Conservation (phyloP, 2,797 vertebrate genomes). For the Tokudaia muenninki region DNA sequence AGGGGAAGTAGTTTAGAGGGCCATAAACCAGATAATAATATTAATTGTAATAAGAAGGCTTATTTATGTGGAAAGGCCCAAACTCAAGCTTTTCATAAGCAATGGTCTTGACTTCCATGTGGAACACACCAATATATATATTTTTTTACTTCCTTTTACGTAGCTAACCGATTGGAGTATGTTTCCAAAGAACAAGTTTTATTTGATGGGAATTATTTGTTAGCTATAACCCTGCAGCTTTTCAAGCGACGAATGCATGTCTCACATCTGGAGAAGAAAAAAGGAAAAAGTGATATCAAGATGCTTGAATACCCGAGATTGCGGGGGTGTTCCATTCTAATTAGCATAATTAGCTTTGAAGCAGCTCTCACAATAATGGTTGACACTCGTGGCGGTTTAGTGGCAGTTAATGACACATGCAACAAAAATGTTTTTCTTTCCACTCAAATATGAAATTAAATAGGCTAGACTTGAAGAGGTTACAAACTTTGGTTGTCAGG, state of each 20-base stretch:
- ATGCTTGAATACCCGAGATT: slow-evolving; percentile 87
- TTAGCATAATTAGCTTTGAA: slow-evolving; percentile 87
- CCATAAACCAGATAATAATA: slow-evolving; percentile 79
- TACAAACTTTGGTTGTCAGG: neutral
- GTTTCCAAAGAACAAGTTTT: slow-evolving; percentile 83
- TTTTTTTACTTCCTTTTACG: slow-evolving; percentile 77
- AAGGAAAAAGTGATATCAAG: slow-evolving; percentile 80
- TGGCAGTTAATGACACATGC: slow-evolving; percentile 84
- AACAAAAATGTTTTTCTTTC: slow-evolving; percentile 80
- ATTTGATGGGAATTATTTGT: slow-evolving; percentile 85
- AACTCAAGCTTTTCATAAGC: slow-evolving; percentile 73
- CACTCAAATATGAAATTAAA: slow-evolving; percentile 67
- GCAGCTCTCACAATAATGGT: slow-evolving; percentile 85
- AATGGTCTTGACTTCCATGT: slow-evolving; percentile 69
- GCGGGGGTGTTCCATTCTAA: slow-evolving; percentile 85
- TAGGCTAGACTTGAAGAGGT: neutral
- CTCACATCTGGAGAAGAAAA: slow-evolving; percentile 85
- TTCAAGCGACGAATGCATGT: slow-evolving; percentile 81
- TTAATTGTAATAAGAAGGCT: slow-evolving; percentile 77
- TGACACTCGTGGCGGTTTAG: slow-evolving; percentile 86
- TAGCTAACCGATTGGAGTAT: slow-evolving; percentile 82
- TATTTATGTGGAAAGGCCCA: slow-evolving; percentile 82
- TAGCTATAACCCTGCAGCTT: slow-evolving; percentile 83
- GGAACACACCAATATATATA: slow-evolving; percentile 66
- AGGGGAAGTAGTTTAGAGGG: slow-evolving; percentile 77